Conservation (phyloP, 2,888 invertebrate genomes). For the Mimumesa dahlbomi region DNA sequence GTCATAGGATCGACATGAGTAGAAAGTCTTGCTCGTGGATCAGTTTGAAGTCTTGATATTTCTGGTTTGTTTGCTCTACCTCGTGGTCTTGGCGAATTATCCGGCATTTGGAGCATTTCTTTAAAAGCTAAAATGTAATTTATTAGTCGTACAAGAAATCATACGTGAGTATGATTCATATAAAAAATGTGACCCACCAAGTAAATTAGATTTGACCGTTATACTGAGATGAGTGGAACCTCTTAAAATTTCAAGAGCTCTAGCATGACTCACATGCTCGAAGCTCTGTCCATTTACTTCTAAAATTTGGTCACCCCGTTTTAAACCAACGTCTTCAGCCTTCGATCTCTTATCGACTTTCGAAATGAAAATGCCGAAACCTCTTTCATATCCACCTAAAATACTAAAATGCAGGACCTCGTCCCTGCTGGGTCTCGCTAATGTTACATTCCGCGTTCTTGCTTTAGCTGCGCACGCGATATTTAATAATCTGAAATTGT, state of each 20-base stretch:
- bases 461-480: conserved; percentile 99
- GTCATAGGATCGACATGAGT: conserved; percentile 86
- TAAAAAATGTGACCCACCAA: conserved; percentile 82
- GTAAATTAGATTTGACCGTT: conserved; percentile 97
- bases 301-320: conserved; percentile 98
- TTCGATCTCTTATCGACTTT: conserved; percentile 96
- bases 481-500: conserved; percentile 86
- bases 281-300: conserved; percentile 99
- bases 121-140: conserved; percentile 82
- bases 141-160: conserved; percentile 31
- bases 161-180: conserved; percentile 4
- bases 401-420: conserved; percentile 96
- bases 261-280: conserved; percentile 94
- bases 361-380: conserved; percentile 96
- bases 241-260: conserved; percentile 95
- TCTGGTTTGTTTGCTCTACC: conserved; percentile 81
- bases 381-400: conserved; percentile 95
- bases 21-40: conserved; percentile 89
- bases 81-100: conserved; percentile 90
- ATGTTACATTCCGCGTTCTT: conserved; percentile 92
- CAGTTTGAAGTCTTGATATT: conserved; percentile 81
- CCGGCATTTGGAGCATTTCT: conserved; percentile 88
- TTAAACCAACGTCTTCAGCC: conserved; percentile 97
- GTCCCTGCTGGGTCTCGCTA: conserved; percentile 95
- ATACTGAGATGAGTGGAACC: conserved; percentile 98